These are phyloP conservation scores for Actinopyga echinites DNA, from an alignment of 53 echinoderm and acorn worm species.

Conservation along the genomic window DNA sequence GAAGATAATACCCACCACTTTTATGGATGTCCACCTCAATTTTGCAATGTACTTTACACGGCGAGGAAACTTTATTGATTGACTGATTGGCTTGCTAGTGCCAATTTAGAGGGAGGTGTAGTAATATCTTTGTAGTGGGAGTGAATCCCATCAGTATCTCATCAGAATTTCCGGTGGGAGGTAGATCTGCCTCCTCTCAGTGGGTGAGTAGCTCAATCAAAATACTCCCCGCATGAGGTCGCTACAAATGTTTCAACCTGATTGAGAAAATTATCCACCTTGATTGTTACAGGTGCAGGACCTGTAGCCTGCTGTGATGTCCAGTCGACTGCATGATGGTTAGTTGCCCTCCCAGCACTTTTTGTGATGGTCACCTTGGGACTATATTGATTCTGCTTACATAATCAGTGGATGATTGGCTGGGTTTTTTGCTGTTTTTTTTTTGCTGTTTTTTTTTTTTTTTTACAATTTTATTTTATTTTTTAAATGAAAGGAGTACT, in stretches of 20 bases:
- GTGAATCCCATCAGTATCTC: constrained; percentile 17
- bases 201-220: constrained; percentile 3
- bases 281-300: constrained; percentile 30
- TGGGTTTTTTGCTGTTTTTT: too few relatives aligned
- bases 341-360: too few relatives aligned
- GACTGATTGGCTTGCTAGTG: constrained; percentile 26
- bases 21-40: constrained; percentile 3
- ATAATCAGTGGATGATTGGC: too few relatives aligned
- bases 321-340: too few relatives aligned
- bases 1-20: constrained; percentile 16
- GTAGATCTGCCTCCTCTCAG: constrained; percentile 12
- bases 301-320: neutral
- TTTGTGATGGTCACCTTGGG: too few relatives aligned
- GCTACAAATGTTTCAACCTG: constrained; percentile 21
- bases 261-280: constrained; percentile 5
- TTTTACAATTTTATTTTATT: too few relatives aligned
- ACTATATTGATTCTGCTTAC: too few relatives aligned
- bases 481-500: too few relatives aligned
- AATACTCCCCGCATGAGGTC: too few relatives aligned
- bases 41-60: neutral
- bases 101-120: neutral
- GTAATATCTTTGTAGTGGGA: neutral
- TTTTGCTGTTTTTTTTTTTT: too few relatives aligned
- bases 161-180: constrained; percentile 21
- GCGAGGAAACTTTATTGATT: neutral